These are phyloP conservation scores for Hozukius guyotensis DNA, from an alignment of 2,797 vertebrate species.

Conservation along the genomic window DNA sequence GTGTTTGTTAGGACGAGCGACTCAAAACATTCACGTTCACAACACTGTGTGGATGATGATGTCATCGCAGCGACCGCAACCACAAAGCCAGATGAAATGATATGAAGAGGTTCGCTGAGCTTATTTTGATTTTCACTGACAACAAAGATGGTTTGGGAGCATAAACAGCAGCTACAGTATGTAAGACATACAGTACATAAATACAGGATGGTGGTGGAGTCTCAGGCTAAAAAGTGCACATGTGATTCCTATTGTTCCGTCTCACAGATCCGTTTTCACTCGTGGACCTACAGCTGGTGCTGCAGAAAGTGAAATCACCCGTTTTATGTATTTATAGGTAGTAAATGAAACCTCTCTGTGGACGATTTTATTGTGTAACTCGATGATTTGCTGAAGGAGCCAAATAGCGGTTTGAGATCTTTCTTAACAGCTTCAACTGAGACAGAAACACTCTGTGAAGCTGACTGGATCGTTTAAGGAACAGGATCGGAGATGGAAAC, in stretches of 20 bases:
- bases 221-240: constrained; percentile 20
- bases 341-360: constrained; percentile 54
- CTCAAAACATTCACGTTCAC: constrained; percentile 19
- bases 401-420: constrained; percentile 31
- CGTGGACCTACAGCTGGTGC: constrained; percentile 55
- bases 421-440: constrained; percentile 26
- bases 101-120: background rate
- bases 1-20: constrained; percentile 16
- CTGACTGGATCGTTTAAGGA: background rate
- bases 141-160: constrained; percentile 5
- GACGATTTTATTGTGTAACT: constrained; percentile 61
- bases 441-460: constrained; percentile 8
- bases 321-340: constrained; percentile 70
- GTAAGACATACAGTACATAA: background rate
- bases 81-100: background rate
- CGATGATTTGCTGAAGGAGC: constrained; percentile 43
- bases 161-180: background rate
- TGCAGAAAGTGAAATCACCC: constrained; percentile 63
- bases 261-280: constrained; percentile 47
- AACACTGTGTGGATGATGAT: constrained; percentile 35
- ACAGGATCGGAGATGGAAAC: background rate
- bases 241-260: constrained; percentile 44
- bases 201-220: background rate
- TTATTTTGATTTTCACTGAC: constrained; percentile 11
- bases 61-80: constrained; percentile 39